A percentile compares a stretch with the other conserved stretches of the same genome.
Conservation (phyloP, 2,888 invertebrate species). For the Drosophila pegasa region DNA sequence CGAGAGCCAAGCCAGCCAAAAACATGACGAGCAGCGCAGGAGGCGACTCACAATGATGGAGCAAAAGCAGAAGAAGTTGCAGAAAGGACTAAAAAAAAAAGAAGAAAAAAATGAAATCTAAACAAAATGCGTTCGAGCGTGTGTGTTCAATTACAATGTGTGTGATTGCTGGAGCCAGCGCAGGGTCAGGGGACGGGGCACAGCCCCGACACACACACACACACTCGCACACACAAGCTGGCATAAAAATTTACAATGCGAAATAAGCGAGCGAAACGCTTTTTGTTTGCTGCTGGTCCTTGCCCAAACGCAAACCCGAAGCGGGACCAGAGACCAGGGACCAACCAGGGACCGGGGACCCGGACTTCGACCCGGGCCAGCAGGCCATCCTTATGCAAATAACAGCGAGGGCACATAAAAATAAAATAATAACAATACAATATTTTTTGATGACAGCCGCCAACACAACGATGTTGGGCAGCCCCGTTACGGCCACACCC, state of each 20-base stretch:
- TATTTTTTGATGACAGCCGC: constrained; percentile 80
- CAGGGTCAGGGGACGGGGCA: constrained; percentile 32
- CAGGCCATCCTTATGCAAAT: constrained; percentile 77
- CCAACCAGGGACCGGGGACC: constrained; percentile 14
- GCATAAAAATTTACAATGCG: constrained; percentile 80
- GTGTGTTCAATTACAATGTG: constrained; percentile 82
- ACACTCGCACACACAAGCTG: constrained; percentile 36
- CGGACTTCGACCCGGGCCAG: constrained; percentile 16
- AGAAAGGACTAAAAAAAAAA: constrained; percentile 52
- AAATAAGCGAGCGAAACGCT: constrained; percentile 81
- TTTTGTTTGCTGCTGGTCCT: constrained; percentile 66
- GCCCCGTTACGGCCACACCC: constrained; percentile 15
- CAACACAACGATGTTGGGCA: constrained; percentile 58
- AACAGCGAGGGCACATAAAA: constrained; percentile 74
- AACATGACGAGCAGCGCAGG: constrained; percentile 58
- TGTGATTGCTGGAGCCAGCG: constrained; percentile 73
- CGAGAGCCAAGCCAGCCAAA: constrained; percentile 45
- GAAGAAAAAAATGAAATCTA: constrained; percentile 74
- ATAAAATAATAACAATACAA: constrained; percentile 81
- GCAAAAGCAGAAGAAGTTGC: constrained; percentile 38
- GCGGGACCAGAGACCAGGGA: constrained; percentile 12
- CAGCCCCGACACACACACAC: constrained; percentile 42
- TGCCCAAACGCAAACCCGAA: constrained; percentile 37
- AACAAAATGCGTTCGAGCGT: constrained; percentile 81
- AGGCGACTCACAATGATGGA: constrained; percentile 45